Conservation (phyloP, 2,888 invertebrate genomes). For the Mechanitis messenoides region DNA sequence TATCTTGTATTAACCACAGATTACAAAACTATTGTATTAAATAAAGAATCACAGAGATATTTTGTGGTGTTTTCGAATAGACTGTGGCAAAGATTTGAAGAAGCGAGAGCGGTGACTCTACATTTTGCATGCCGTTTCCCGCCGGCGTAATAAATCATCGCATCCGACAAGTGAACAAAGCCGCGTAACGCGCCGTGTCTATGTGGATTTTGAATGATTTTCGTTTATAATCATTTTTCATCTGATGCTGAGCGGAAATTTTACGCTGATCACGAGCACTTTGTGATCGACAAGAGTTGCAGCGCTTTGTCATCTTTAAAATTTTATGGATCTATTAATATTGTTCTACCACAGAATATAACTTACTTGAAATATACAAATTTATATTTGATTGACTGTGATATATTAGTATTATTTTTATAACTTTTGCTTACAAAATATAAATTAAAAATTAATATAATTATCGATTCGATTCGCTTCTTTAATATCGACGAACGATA, state of each 20-base stretch:
- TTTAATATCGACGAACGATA: too few species aligned
- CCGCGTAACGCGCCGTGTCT: conserved; percentile 73
- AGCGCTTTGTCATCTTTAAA: conserved; percentile 27
- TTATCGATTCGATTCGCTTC: too few species aligned
- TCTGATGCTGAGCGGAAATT: conserved; percentile 46
- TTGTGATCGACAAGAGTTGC: conserved; percentile 14
- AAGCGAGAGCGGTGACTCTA: conserved; percentile 62
- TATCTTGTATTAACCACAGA: conserved; percentile 38
- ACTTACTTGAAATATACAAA: too few species aligned
- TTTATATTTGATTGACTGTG: too few species aligned
- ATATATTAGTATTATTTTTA: neutral
- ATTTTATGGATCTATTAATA: conserved; percentile 19
- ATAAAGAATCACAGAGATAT: neutral
- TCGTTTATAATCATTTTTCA: conserved; percentile 71
- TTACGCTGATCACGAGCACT: conserved; percentile 57
- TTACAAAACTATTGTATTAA: conserved; percentile 17
- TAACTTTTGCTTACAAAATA: too few species aligned
- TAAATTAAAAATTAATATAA: neutral
- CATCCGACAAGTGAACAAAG: conserved; percentile 68
- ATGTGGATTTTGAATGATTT: conserved; percentile 72
- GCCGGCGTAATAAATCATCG: conserved; percentile 58
- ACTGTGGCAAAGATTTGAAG: conserved; percentile 39
- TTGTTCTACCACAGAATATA: too few species aligned
- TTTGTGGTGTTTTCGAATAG: neutral
- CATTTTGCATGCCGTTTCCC: conserved; percentile 66